Conservation (phyloP, 2,113 vertebrate genomes). For the Psammodynastes pulverulentus region DNA sequence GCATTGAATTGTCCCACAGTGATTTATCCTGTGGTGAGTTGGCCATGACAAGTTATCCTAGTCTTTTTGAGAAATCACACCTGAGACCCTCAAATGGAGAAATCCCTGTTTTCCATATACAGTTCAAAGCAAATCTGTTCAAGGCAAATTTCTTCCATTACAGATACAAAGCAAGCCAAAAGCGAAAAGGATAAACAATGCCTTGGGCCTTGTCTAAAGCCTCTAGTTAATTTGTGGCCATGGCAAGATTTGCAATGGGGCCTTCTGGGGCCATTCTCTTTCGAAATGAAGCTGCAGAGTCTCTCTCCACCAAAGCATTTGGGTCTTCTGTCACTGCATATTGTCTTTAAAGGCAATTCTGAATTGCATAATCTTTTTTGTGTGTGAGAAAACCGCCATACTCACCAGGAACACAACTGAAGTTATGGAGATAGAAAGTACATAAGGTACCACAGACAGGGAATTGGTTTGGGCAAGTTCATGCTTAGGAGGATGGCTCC, state of each 20-base stretch:
- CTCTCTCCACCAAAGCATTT: neutral
- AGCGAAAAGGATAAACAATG: too few relatives aligned
- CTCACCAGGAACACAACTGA: neutral
- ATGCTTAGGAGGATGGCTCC: neutral
- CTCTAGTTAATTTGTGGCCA: neutral
- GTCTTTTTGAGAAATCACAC: too few relatives aligned
- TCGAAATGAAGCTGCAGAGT: neutral
- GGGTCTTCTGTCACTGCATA: neutral
- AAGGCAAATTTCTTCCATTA: too few relatives aligned
- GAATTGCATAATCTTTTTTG: neutral
- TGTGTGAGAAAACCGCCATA: neutral
- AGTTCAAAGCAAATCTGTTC: too few relatives aligned
- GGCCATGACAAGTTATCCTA: neutral
- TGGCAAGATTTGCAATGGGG: neutral
- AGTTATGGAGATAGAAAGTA: neutral
- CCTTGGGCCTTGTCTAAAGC: neutral
- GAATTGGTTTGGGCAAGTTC: neutral
- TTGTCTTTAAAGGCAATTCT: neutral
- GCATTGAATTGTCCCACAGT: neutral
- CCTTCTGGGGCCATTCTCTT: neutral
- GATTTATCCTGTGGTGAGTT: neutral
- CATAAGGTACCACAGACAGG: neutral
- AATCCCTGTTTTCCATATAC: neutral
- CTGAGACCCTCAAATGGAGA: too few relatives aligned
- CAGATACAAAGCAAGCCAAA: too few relatives aligned